Evolutionary conservation across 2,113 vertebrate genomes (phyloP).

Genomic region (Oophaga pumilio): DNA sequence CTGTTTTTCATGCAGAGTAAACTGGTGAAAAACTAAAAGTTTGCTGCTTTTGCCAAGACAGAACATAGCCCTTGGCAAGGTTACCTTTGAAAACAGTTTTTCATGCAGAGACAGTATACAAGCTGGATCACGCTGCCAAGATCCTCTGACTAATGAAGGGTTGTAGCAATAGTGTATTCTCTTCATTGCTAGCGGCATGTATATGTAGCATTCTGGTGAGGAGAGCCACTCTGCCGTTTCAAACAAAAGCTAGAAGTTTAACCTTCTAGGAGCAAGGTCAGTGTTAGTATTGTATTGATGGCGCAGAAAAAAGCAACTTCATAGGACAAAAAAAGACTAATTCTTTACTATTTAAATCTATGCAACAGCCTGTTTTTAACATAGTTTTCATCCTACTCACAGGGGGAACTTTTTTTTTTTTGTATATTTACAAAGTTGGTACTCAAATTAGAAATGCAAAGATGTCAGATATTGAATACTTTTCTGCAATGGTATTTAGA

Average conservation of each 20-base stretch:
- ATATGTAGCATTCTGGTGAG: constrained; percentile 72
- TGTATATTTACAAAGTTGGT: constrained; percentile 59
- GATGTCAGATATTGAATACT: background rate
- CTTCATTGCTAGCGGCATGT: constrained; percentile 69
- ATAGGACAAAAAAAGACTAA: constrained; percentile 68
- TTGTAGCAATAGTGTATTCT: constrained; percentile 66
- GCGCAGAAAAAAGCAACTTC: constrained; percentile 66
- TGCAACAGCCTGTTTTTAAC: constrained; percentile 63
- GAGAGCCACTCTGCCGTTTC: constrained; percentile 69
- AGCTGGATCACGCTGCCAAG: constrained; percentile 71
- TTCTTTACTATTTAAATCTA: constrained; percentile 63
- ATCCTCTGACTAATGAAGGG: constrained; percentile 77
- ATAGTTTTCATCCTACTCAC: constrained; percentile 65
- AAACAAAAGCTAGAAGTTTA: constrained; percentile 74
- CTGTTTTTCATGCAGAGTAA: constrained; percentile 77
- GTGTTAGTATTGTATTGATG: constrained; percentile 75
- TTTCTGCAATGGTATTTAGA: constrained; percentile 27
- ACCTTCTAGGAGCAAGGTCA: constrained; percentile 76
- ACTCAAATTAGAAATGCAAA: constrained; percentile 38
- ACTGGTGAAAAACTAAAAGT: constrained; percentile 77
- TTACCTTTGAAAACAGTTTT: constrained; percentile 80
- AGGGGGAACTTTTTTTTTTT: constrained; percentile 59
- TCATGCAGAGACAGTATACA: constrained; percentile 71
- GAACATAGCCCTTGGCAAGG: constrained; percentile 80
- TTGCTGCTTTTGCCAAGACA: constrained; percentile 75